These are phyloP conservation scores for Procapra przewalskii DNA, from an alignment of 2,113 vertebrate genomes.

Conservation along the genomic window DNA sequence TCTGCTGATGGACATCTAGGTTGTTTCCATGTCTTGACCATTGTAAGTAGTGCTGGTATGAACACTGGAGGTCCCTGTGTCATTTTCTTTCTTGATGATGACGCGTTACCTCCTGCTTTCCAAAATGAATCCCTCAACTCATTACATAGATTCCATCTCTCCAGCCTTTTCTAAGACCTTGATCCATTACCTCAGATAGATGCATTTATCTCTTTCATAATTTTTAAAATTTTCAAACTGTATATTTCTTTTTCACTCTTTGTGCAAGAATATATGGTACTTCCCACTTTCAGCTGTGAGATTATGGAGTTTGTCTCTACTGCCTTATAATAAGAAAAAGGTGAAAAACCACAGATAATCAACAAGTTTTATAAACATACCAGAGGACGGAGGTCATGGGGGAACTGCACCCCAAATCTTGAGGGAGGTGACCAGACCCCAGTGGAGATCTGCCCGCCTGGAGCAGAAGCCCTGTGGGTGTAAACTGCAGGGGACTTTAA, in stretches of 20 bases:
- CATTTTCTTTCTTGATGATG: not conserved
- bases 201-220: not conserved
- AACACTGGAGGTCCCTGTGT: not conserved
- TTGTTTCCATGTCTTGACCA: not conserved
- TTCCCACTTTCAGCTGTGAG: not conserved
- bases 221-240: not conserved
- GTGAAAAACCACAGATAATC: not conserved
- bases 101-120: not conserved
- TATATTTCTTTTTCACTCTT: not conserved
- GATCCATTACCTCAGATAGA: not conserved
- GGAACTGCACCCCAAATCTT: accelerated
- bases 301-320: not conserved
- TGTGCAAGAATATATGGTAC: not conserved
- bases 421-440: accelerated
- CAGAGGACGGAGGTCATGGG: not conserved
- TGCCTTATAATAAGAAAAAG: not conserved
- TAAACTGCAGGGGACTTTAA: accelerated
- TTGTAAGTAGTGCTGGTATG: not conserved
- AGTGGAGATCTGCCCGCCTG: no score
- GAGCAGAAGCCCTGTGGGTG: not conserved
- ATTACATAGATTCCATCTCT: accelerated
- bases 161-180: not conserved
- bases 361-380: not conserved
- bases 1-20: not conserved
- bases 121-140: not conserved